Evolutionary conservation across 1,140 invertebrate genomes (phyloP), one percentile per base, ranked within the genome.

Genomic region (Sipha flava): DNA sequence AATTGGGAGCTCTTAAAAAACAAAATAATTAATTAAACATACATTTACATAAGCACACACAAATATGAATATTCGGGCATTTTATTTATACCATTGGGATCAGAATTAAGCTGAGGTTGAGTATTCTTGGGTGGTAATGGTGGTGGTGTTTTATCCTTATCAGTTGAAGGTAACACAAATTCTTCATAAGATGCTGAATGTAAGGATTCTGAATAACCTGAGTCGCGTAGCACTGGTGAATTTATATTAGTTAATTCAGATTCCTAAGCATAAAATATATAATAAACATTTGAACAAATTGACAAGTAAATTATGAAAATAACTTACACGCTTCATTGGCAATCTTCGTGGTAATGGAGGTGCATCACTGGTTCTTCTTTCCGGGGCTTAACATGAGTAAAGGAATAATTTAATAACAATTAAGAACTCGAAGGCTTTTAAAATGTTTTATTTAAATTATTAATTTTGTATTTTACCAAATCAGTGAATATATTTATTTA

Each of bases 261-360:
- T 43, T 77, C 73, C 73, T 77, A 26, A 73, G 54, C n/a, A 29
- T 18, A 18, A 23, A 59, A 54, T 26, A 77, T 18, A 40, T 23
- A 75, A 9, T 54, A 70, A 45, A n/a, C n/a, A 12, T 29, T 26
- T 70, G 0, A 45, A n/a, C 12, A 29, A 29, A 40, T 10, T 40
- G 37, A 6, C 0, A 18, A 29, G 29, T 47, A 47, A 1, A 43
- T 23, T 66, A 40, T 10, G n/a, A 29, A 70, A 10, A 3, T 70
- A 29, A 81, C 81, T 80, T 52, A 81, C 79, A 75, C 57, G 45
- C 29, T 59, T 64, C 23, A 52, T 59, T 45, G 64, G 77, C 68
- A 80, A 45, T 83, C 90, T 85, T 0, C 89, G 89, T 34, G 89
- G 89, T 77, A 90, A 82, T 0, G 89, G 89, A 4, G 90, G 89